Conservation (phyloP, 64 coral and sea anemone genomes). For the Dendronephthya gigantea region DNA sequence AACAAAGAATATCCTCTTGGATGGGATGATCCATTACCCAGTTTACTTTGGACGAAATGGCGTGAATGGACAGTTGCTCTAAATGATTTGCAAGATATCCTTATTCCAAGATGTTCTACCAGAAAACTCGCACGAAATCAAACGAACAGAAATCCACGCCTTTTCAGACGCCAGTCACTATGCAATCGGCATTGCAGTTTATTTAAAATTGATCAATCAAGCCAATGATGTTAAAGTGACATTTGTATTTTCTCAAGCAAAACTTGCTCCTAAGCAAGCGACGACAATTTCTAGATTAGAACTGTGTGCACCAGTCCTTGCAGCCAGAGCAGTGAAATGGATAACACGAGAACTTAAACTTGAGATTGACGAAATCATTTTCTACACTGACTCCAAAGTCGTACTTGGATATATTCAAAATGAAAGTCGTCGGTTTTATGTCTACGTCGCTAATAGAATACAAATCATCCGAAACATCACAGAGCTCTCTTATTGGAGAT, state of each 20-base stretch:
- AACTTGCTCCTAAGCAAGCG: not conserved
- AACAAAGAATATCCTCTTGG: not conserved
- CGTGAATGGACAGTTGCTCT: not conserved
- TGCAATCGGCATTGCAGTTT: not conserved
- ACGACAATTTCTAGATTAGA: not conserved
- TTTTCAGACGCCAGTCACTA: not conserved
- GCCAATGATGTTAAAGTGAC: not conserved
- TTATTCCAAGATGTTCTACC: not conserved
- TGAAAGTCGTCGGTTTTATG: not conserved
- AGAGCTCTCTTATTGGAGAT: not conserved
- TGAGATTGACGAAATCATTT: not conserved
- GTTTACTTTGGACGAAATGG: not conserved
- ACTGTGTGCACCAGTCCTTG: not conserved
- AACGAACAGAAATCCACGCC: not conserved
- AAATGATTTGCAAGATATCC: not conserved
- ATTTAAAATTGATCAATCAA: not conserved
- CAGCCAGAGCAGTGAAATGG: not conserved
- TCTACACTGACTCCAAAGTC: slow-evolving; percentile 20
- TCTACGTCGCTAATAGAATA: not conserved
- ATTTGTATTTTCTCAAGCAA: not conserved
- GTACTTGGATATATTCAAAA: not conserved
- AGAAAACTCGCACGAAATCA: not conserved
- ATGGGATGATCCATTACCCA: not conserved
- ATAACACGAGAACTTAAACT: not conserved
- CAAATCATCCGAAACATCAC: not conserved